These are phyloP conservation scores for Phortica variegata DNA, from an alignment of 1,140 invertebrate species.

Conservation along the genomic window DNA sequence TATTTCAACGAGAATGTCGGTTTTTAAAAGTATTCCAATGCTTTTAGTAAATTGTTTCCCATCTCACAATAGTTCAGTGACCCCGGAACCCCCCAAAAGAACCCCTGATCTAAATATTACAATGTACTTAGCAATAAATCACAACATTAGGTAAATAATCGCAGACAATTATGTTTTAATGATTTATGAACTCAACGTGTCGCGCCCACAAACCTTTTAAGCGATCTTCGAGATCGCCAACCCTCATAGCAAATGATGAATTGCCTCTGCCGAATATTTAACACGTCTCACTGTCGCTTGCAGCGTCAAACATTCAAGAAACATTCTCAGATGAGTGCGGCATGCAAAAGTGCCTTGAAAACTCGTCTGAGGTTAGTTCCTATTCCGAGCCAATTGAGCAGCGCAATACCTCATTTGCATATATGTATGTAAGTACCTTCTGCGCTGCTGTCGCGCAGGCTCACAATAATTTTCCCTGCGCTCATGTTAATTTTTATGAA, in stretches of 20 bases:
- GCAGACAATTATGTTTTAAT: constrained; percentile 30
- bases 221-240: constrained; percentile 34
- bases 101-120: too few species aligned
- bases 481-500: constrained; percentile 44
- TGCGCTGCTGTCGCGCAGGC: neutral
- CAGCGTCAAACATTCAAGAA: neutral
- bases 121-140: neutral
- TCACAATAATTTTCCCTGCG: constrained; percentile 11
- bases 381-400: too few species aligned
- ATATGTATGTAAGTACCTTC: too few species aligned
- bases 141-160: neutral
- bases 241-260: constrained; percentile 13
- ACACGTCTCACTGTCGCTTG: too few species aligned
- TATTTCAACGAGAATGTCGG: too few species aligned
- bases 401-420: too few species aligned
- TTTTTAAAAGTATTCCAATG: too few species aligned
- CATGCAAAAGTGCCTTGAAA: constrained; percentile 23
- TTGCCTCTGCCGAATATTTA: too few species aligned
- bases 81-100: neutral
- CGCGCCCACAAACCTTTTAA: constrained; percentile 8
- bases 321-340: constrained; percentile 10
- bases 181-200: constrained; percentile 40
- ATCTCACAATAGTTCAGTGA: neutral
- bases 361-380: constrained; percentile 18
- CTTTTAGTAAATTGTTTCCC: too few species aligned